Base-by-base conservation (phyloP, 2,113 vertebrate genomes). In the Myiozetetes cayanensis region DNA sequence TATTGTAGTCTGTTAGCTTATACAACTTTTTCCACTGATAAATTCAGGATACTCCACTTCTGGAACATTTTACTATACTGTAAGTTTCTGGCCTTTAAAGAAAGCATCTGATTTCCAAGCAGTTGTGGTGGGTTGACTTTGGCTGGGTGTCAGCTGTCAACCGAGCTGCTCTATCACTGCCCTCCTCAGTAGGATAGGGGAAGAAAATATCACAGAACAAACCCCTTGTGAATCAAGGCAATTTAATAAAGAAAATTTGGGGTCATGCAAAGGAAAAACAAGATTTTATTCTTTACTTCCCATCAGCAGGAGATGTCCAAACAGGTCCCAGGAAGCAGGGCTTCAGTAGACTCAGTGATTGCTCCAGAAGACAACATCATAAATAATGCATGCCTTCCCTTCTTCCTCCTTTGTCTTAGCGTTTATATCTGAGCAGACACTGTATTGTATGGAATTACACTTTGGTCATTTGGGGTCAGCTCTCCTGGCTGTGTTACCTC, bases 301-400 rank as follows among this genome's bases (percentile, higher is more conserved):
- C 12, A 9, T 52, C 27, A 59, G 8, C 9, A 23, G 14, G 9
- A 0, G 0, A 5, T 44, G 10, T 55, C 25, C 21, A 63, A 28
- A 25, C 14, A 43, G 9, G 41, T 43, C 35, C 12, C 49, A 37
- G 49, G 21, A 76, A 43, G 8, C 25, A 49, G 41, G 14, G 21
- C 67, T 62, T 68, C 28, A 68, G 17, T 25, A 27, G 14, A 27
- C 5, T 8, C 11, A 35, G 14, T 20, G 21, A 8, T 33, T 76
- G 6, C 72, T 63, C 25, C 47, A 35, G 41, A 83, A 56, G 47
- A 24, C 10, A 63, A 62, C 12, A 63, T 23, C 12, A 43, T 49
- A 71, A 33, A 63, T 37, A 84, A 49, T 24, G 7, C 47, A 55
- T 24, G 5, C 10, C 13, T 76, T 62, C 25, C 17, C 22, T 70